Conservation (phyloP, 2,888 invertebrate genomes). For the Drosophila nigricruria region DNA sequence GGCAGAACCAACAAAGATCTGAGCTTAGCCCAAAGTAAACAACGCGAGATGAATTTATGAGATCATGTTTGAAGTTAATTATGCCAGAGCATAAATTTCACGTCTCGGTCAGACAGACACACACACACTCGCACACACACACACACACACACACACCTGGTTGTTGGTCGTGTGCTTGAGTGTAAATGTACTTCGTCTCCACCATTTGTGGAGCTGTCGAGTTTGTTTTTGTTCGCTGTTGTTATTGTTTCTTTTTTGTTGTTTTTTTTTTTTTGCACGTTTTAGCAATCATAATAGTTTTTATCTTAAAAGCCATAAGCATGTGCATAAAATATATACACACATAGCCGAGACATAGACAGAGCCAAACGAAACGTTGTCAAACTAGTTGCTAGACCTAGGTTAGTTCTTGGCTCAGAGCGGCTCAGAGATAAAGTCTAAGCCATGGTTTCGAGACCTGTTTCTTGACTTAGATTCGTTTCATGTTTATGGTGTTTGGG, state of each 20-base stretch:
- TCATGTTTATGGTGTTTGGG: slow-evolving; percentile 80
- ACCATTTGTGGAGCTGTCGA: slow-evolving; percentile 53
- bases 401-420: slow-evolving; percentile 72
- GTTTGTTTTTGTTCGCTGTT: slow-evolving; percentile 37
- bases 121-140: slow-evolving; percentile 19
- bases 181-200: slow-evolving; percentile 36
- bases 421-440: slow-evolving; percentile 39
- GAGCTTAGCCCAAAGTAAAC: slow-evolving; percentile 66
- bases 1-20: slow-evolving; percentile 17
- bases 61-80: slow-evolving; percentile 82
- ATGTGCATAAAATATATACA: slow-evolving; percentile 65
- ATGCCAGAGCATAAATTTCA: slow-evolving; percentile 78
- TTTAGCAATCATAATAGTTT: slow-evolving; percentile 73
- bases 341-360: not conserved
- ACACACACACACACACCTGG: slow-evolving; percentile 3
- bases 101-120: slow-evolving; percentile 39
- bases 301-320: slow-evolving; percentile 76
- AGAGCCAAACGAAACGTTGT: slow-evolving; percentile 30
- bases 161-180: slow-evolving; percentile 44
- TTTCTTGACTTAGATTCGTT: slow-evolving; percentile 80
- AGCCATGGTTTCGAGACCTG: slow-evolving; percentile 62
- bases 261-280: slow-evolving; percentile 61
- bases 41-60: slow-evolving; percentile 81
- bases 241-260: slow-evolving; percentile 22
- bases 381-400: slow-evolving; percentile 77